Percentiles rank a stretch among this genome's conserved stretches.
Conservation (phyloP, 2,888 invertebrate species). For the Plagiodera versicolora region DNA sequence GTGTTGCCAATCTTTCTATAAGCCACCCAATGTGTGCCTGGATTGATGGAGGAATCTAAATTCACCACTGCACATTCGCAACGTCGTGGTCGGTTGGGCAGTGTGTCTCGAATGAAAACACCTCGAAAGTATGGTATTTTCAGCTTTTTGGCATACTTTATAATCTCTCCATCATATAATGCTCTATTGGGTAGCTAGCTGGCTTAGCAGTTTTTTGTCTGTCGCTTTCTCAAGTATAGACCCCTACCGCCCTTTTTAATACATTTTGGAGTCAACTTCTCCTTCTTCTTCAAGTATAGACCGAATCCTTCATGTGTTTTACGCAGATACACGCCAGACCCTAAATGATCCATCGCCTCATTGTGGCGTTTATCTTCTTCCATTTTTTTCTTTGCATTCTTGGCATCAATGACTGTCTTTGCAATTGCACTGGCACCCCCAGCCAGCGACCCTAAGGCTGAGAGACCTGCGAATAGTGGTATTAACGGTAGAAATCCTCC, state of each 20-base stretch:
- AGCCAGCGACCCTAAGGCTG: conserved; percentile 27
- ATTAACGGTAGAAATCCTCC: conserved; percentile 40
- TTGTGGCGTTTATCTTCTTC: conserved; percentile 46
- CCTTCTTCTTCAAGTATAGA: conserved; percentile 28
- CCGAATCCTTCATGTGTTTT: conserved; percentile 34
- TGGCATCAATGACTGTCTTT: conserved; percentile 45
- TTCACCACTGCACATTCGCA: conserved; percentile 21
- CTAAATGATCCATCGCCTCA: conserved; percentile 46
- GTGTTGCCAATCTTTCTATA: conserved; percentile 13
- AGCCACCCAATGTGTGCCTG: conserved; percentile 22
- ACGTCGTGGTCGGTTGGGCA: conserved; percentile 13
- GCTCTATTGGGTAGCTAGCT: conserved; percentile 28
- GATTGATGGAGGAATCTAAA: conserved; percentile 5
- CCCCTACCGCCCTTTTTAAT: not conserved
- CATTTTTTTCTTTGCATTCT: conserved; percentile 41
- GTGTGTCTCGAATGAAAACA: conserved; percentile 27
- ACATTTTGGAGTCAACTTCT: conserved; percentile 1
- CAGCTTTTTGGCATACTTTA: conserved; percentile 24
- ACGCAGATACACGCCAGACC: conserved; percentile 42
- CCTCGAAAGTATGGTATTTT: conserved; percentile 23
- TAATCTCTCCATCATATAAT: conserved; percentile 23
- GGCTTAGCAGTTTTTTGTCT: conserved; percentile 26
- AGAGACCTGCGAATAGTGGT: conserved; percentile 39
- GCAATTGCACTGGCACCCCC: conserved; percentile 47
- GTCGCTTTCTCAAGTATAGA: conserved; percentile 11